Percentiles rank a stretch among this genome's conserved stretches.
These are phyloP conservation scores for Gymnodraco acuticeps DNA, from an alignment of 2,797 vertebrate genomes.

Conservation along the genomic window DNA sequence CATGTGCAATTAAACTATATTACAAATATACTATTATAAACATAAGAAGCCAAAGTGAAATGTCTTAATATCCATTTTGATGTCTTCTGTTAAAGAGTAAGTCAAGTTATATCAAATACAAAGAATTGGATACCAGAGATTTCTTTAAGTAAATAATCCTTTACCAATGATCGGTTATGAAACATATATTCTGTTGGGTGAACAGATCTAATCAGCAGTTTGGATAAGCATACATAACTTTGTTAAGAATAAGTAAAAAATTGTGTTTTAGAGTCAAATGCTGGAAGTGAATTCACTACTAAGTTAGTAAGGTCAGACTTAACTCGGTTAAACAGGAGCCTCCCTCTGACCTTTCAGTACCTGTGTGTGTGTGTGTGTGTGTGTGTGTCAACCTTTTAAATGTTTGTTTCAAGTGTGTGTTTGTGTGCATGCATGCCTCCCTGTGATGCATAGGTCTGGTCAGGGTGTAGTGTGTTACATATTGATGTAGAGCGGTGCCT, in stretches of 20 bases:
- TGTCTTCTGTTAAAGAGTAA: not conserved
- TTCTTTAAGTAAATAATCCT: fast-evolving
- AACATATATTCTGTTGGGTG: too few relatives aligned
- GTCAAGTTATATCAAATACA: not conserved
- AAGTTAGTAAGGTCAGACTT: not conserved
- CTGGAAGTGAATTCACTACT: not conserved
- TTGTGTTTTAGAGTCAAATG: not conserved
- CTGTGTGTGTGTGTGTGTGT: not conserved
- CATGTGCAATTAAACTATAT: too few relatives aligned
- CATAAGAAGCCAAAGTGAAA: too few relatives aligned
- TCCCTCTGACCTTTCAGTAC: constrained; percentile 48
- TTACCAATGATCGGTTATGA: too few relatives aligned
- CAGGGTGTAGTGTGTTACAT: constrained; percentile 64
- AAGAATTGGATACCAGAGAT: not conserved
- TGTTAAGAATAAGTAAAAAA: too few relatives aligned
- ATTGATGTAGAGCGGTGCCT: constrained; percentile 64
- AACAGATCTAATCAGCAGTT: too few relatives aligned
- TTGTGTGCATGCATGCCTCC: constrained; percentile 3
- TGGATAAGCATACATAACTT: too few relatives aligned
- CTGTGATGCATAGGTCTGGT: constrained; percentile 47
- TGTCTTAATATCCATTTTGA: too few relatives aligned
- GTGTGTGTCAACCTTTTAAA: not conserved
- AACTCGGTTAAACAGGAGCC: constrained; percentile 1
- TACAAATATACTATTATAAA: too few relatives aligned
- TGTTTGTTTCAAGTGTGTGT: not conserved